These are phyloP conservation scores for Psylliodes chrysocephalus DNA, from an alignment of 2,888 invertebrate genomes.

Conservation along the genomic window DNA sequence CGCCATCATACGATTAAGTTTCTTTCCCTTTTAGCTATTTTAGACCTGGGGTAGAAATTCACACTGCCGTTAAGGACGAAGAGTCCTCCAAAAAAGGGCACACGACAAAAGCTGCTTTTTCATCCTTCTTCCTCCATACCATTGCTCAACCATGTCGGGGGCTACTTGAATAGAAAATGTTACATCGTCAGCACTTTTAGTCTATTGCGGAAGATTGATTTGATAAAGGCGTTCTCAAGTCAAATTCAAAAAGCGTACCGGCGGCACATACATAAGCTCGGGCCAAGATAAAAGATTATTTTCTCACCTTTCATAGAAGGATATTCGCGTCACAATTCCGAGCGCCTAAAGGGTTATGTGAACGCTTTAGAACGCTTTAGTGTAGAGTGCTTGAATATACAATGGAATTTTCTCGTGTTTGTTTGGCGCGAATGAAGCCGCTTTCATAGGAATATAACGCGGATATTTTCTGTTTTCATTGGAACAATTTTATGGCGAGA, in stretches of 20 bases:
- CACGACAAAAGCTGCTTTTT: constrained; percentile 60
- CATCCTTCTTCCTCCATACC: constrained; percentile 50
- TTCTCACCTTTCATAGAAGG: constrained; percentile 45
- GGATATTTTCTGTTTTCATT: background rate
- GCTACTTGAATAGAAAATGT: constrained; percentile 59
- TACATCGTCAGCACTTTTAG: constrained; percentile 62
- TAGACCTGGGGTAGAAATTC: constrained; percentile 48
- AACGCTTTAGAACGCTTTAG: constrained; percentile 13
- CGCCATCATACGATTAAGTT: too few relatives aligned
- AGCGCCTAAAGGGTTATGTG: constrained; percentile 3
- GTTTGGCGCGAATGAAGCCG: constrained; percentile 9
- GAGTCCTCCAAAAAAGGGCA: constrained; percentile 48
- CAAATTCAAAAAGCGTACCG: constrained; percentile 50
- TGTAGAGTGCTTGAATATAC: constrained; percentile 3
- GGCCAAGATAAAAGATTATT: constrained; percentile 52
- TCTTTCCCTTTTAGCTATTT: constrained; percentile 17
- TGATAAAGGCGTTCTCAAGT: constrained; percentile 60
- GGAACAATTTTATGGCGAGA: background rate
- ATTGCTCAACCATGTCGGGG: constrained; percentile 50
- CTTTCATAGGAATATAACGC: background rate
- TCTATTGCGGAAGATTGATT: constrained; percentile 62
- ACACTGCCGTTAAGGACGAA: constrained; percentile 36
- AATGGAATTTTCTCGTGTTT: constrained; percentile 12
- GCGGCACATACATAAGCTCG: constrained; percentile 35
- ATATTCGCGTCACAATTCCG: constrained; percentile 7